These are phyloP conservation scores for Bubo scandiacus DNA, from an alignment of 2,113 vertebrate species.

Conservation along the genomic window DNA sequence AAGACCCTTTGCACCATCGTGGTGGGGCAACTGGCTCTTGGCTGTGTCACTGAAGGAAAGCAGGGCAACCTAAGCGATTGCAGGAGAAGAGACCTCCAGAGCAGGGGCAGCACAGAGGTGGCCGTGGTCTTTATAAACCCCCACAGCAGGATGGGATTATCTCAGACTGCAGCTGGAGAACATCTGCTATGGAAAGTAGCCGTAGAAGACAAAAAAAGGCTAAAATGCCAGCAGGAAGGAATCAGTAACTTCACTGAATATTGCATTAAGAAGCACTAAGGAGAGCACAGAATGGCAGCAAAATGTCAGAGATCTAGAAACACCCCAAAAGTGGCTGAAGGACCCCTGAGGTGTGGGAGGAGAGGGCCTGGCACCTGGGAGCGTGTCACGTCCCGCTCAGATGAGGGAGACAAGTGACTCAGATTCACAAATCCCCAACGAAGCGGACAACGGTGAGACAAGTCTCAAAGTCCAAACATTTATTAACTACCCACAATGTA, in stretches of 20 bases:
- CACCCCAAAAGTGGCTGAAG: background rate
- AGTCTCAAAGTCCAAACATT: too few relatives aligned
- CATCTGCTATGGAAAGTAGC: background rate
- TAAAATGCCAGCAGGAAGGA: background rate
- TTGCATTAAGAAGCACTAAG: background rate
- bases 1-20: background rate
- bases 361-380: background rate
- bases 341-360: background rate
- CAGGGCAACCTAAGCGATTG: rapidly evolving
- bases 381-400: too few relatives aligned
- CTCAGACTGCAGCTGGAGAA: background rate
- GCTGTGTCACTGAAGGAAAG: background rate
- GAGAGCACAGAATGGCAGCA: background rate
- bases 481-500: too few relatives aligned
- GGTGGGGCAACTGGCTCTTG: background rate
- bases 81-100: background rate
- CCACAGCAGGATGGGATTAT: background rate
- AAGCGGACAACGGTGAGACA: too few relatives aligned
- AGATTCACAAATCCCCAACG: too few relatives aligned
- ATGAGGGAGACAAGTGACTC: too few relatives aligned
- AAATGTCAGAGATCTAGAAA: background rate
- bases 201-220: background rate
- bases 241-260: rapidly evolving
- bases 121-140: background rate
- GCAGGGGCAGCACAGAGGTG: background rate